Evolutionary conservation across 2,888 invertebrate species (phyloP).

Genomic region (Heliconius charithonia): DNA sequence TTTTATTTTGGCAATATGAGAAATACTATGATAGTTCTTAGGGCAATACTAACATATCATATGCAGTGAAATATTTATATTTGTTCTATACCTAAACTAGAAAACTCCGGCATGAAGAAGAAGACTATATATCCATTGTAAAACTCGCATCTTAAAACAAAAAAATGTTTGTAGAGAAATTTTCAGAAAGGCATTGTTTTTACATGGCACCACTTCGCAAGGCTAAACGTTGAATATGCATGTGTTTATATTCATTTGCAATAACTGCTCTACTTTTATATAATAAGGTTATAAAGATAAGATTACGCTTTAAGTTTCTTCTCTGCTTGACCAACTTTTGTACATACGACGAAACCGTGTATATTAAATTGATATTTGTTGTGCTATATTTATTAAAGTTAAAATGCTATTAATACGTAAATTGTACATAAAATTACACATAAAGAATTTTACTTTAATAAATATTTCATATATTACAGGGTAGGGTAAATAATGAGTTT

Average conservation of each 20-base stretch:
- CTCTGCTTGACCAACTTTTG: background rate
- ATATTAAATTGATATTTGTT: background rate
- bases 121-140: constrained; percentile 42
- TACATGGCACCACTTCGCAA: constrained; percentile 40
- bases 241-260: background rate
- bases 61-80: constrained; percentile 23
- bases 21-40: background rate
- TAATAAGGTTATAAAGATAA: background rate
- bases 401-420: background rate
- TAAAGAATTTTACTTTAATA: background rate
- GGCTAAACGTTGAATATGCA: constrained; percentile 34
- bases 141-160: constrained; percentile 39
- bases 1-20: background rate
- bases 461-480: background rate
- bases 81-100: constrained; percentile 25
- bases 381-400: too few relatives aligned
- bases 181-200: constrained; percentile 43
- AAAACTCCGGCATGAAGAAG: constrained; percentile 38
- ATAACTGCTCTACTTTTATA: background rate
- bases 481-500: background rate
- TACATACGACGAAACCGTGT: background rate
- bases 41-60: background rate
- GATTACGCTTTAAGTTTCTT: background rate
- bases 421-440: background rate
- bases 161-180: constrained; percentile 34